These are phyloP conservation scores for Gerris buenoi DNA, from an alignment of 1,140 invertebrate species.

Conservation along the genomic window DNA sequence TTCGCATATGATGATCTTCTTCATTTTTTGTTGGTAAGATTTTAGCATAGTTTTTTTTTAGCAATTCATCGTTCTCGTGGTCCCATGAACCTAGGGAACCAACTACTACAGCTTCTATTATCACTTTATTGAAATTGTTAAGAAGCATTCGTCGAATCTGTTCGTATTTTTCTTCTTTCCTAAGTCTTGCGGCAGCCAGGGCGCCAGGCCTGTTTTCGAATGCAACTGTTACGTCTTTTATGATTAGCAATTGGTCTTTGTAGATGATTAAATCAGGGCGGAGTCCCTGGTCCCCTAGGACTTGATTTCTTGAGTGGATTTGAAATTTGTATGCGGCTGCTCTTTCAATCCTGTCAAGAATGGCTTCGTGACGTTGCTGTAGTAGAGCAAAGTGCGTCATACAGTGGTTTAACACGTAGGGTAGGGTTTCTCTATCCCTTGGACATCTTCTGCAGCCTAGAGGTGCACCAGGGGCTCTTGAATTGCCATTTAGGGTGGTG, in stretches of 20 bases:
- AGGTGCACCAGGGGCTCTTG: neutral
- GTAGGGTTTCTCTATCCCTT: neutral
- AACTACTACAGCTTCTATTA: constrained; percentile 1
- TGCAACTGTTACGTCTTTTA: constrained; percentile 27
- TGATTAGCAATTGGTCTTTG: constrained; percentile 16
- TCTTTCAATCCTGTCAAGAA: neutral
- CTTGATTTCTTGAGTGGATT: neutral
- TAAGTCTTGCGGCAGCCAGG: constrained; percentile 10
- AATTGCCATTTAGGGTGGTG: constrained; percentile 14
- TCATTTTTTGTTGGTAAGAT: constrained; percentile 15
- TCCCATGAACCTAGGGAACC: constrained; percentile 8
- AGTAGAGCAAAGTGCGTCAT: neutral
- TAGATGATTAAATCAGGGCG: constrained; percentile 25
- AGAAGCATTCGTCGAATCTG: neutral
- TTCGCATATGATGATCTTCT: constrained; percentile 19
- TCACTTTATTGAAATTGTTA: neutral
- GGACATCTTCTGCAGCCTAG: constrained; percentile 12
- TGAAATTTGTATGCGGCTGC: neutral
- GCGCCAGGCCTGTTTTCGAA: constrained; percentile 27
- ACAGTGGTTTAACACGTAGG: neutral
- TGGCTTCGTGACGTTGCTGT: neutral
- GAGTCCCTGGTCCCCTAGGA: constrained; percentile 12
- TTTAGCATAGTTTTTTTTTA: neutral
- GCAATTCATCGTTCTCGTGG: neutral
- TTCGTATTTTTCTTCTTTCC: constrained; percentile 23